Evolutionary conservation across 2,113 vertebrate genomes (phyloP).

Genomic region (Scomber scombrus): DNA sequence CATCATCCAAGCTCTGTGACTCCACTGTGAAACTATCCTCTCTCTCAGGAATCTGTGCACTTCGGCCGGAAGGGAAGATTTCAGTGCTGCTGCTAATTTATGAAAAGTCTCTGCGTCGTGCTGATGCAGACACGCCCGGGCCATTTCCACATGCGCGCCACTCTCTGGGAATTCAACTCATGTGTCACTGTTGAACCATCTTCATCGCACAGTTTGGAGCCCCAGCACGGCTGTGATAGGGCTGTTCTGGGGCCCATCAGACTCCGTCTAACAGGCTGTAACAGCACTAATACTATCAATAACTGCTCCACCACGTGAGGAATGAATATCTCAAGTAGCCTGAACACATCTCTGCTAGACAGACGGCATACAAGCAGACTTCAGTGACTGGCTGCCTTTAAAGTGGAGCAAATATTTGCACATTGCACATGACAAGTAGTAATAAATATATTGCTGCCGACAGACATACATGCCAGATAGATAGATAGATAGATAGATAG

Average conservation of each 20-base stretch:
- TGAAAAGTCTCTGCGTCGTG: constrained; percentile 66
- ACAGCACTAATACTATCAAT: constrained; percentile 40
- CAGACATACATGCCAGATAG: constrained; percentile 48
- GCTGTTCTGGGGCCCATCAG: constrained; percentile 29
- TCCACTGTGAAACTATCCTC: constrained; percentile 7
- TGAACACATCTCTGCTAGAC: constrained; percentile 40
- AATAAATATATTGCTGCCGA: constrained; percentile 26
- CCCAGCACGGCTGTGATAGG: constrained; percentile 18
- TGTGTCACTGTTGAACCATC: constrained; percentile 55
- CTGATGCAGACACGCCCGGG: constrained; percentile 82
- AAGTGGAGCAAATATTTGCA: constrained; percentile 36
- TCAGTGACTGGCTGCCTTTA: constrained; percentile 4
- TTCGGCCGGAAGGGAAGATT: constrained; percentile 39
- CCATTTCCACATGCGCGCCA: constrained; percentile 49
- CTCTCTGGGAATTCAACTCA: constrained; percentile 64
- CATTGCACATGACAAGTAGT: constrained; percentile 27
- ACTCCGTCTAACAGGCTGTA: constrained; percentile 33
- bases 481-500: constrained; percentile 56
- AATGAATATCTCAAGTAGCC: constrained; percentile 38
- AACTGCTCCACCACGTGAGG: constrained; percentile 49
- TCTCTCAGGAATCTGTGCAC: constrained; percentile 47
- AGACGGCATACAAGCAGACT: constrained; percentile 14
- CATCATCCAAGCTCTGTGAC: constrained; percentile 14
- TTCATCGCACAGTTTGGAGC: constrained; percentile 30
- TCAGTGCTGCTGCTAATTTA: constrained; percentile 68